Percentiles rank a stretch among this genome's conserved stretches.
Evolutionary conservation across 64 coral and sea anemone genomes (phyloP).

Genomic region (Stylophora pistillata): DNA sequence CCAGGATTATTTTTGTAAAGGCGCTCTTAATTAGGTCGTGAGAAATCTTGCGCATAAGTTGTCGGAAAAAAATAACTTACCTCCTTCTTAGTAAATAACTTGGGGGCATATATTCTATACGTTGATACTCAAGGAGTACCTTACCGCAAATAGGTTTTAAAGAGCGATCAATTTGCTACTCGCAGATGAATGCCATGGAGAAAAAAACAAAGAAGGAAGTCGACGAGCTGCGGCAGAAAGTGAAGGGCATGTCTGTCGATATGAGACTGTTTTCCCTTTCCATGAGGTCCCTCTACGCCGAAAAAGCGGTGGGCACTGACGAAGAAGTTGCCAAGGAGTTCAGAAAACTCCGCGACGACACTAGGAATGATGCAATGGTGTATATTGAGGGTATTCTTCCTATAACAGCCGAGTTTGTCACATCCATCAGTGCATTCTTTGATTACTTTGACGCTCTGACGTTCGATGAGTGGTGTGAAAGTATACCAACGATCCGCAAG

Average conservation of each 20-base stretch:
- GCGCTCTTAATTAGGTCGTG: too few species aligned
- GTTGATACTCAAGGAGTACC: too few species aligned
- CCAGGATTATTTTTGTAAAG: too few species aligned
- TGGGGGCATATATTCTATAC: too few species aligned
- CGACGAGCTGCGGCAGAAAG: background rate
- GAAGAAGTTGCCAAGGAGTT: background rate
- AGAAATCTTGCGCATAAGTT: too few species aligned
- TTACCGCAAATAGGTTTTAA: too few species aligned
- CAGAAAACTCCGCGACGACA: slow-evolving; percentile 44
- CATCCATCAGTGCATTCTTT: slow-evolving; percentile 8
- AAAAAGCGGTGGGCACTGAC: background rate
- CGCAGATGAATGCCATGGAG: background rate
- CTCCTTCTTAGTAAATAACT: too few species aligned
- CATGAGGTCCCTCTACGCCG: slow-evolving; percentile 18
- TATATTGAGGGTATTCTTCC: slow-evolving; percentile 25
- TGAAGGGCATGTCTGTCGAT: slow-evolving; percentile 5
- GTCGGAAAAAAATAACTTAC: too few species aligned
- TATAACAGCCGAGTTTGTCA: background rate
- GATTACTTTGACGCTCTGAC: background rate
- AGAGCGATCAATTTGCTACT: background rate
- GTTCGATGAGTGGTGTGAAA: slow-evolving; percentile 32
- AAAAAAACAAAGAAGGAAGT: background rate
- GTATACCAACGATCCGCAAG: background rate
- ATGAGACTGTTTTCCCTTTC: slow-evolving; percentile 20
- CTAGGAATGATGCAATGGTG: slow-evolving; percentile 17